These are phyloP conservation scores for Chaitophorus viminalis DNA, from an alignment of 2,888 invertebrate species.

Conservation along the genomic window DNA sequence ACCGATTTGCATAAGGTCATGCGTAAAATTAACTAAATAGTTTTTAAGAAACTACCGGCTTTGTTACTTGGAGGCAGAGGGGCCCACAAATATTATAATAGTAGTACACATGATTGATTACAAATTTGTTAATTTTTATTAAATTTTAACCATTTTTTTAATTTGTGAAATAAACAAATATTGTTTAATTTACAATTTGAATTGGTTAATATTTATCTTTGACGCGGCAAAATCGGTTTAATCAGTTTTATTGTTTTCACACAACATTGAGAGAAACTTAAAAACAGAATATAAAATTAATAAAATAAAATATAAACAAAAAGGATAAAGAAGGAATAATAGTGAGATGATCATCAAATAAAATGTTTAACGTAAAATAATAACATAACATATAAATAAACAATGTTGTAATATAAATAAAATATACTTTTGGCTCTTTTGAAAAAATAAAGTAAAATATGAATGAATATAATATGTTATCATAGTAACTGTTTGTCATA, in stretches of 20 bases:
- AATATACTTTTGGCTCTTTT: slow-evolving; percentile 1
- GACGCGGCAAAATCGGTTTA: slow-evolving; percentile 57
- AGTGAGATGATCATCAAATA: slow-evolving; percentile 18
- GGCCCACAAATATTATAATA: slow-evolving; percentile 64
- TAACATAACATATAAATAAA: background rate
- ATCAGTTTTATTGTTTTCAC: slow-evolving; percentile 62
- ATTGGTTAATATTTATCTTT: slow-evolving; percentile 58
- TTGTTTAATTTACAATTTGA: slow-evolving; percentile 55
- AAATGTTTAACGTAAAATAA: slow-evolving; percentile 18
- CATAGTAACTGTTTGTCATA: slow-evolving; percentile 1
- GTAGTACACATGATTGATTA: slow-evolving; percentile 59
- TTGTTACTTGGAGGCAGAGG: slow-evolving; percentile 68
- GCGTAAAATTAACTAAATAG: slow-evolving; percentile 48
- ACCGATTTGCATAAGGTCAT: slow-evolving; percentile 52
- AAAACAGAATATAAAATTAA: slow-evolving; percentile 25
- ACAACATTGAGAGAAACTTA: slow-evolving; percentile 58
- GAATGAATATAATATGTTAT: background rate
- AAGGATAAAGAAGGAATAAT: slow-evolving; percentile 20
- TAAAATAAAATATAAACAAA: slow-evolving; percentile 27
- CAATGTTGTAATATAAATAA: slow-evolving; percentile 1
- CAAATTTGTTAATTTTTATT: slow-evolving; percentile 48
- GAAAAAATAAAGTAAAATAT: slow-evolving; percentile 11
- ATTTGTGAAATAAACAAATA: slow-evolving; percentile 57
- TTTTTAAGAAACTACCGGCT: slow-evolving; percentile 64
- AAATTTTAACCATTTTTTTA: slow-evolving; percentile 51